A percentile compares a stretch with the other conserved stretches of the same genome.
These are phyloP conservation scores for Bombus polaris DNA, from an alignment of 1,140 invertebrate genomes.

Conservation along the genomic window DNA sequence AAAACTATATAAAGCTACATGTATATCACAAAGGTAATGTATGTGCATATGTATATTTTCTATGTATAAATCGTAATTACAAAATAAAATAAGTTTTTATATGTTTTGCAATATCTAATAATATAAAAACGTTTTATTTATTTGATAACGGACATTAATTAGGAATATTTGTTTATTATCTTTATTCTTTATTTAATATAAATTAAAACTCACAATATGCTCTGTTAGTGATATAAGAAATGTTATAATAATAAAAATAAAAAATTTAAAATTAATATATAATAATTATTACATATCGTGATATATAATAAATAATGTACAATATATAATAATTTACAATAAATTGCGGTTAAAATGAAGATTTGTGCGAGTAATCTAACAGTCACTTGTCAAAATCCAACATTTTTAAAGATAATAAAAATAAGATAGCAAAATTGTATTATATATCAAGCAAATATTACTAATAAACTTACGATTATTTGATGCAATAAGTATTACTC, in stretches of 20 bases:
- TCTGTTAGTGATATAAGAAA: background rate
- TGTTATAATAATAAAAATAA: background rate
- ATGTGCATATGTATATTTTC: background rate
- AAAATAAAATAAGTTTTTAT: background rate
- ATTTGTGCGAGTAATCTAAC: no score
- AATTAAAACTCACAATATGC: background rate
- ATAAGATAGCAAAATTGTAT: background rate
- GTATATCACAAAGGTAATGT: background rate
- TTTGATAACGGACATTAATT: background rate
- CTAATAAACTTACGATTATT: constrained; percentile 65
- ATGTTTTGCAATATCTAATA: background rate
- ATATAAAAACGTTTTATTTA: background rate
- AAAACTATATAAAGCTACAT: background rate
- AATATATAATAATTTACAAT: constrained; percentile 2
- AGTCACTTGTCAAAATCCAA: background rate
- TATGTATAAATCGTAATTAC: background rate
- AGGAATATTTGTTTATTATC: no score
- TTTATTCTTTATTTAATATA: background rate
- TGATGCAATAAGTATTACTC: constrained; percentile 51
- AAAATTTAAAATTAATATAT: background rate
- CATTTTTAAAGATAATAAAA: background rate
- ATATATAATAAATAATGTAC: background rate
- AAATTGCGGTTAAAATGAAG: background rate
- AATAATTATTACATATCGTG: background rate
- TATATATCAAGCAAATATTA: background rate